Conservation (phyloP, 2,797 vertebrate genomes). For the Chrysocyon brachyurus region DNA sequence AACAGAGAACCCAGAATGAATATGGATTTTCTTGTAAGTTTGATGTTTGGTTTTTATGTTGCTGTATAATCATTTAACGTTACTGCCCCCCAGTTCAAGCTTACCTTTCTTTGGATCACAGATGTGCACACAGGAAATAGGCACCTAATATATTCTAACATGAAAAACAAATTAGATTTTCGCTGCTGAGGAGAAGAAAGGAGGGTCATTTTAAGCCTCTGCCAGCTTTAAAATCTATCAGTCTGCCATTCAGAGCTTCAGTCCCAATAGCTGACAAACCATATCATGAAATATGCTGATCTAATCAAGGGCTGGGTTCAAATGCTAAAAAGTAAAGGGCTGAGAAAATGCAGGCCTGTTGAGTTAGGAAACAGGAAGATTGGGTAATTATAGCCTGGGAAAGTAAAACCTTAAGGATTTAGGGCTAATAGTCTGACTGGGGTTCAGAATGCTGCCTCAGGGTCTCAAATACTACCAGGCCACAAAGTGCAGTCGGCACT, state of each 20-base stretch:
- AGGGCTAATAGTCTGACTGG: slow-evolving; percentile 25
- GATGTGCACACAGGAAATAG: slow-evolving; percentile 74
- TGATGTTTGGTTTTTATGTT: slow-evolving; percentile 90
- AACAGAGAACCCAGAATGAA: slow-evolving; percentile 97
- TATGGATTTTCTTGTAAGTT: slow-evolving; percentile 99
- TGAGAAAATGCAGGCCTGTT: slow-evolving; percentile 53
- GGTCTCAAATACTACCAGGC: neutral
- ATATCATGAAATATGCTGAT: neutral
- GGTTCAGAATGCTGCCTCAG: slow-evolving; percentile 25
- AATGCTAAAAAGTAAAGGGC: slow-evolving; percentile 41
- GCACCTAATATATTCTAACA: slow-evolving; percentile 73
- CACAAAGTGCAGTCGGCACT: neutral
- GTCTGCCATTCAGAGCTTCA: neutral
- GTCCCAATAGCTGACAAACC: slow-evolving; percentile 58
- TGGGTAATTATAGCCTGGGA: slow-evolving; percentile 50
- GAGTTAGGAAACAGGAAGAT: slow-evolving; percentile 59
- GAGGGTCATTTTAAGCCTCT: slow-evolving; percentile 75
- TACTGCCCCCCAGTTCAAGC: slow-evolving; percentile 76
- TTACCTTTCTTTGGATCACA: slow-evolving; percentile 81
- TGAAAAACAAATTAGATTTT: slow-evolving; percentile 76
- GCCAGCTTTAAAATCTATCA: slow-evolving; percentile 69
- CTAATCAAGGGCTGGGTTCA: slow-evolving; percentile 57
- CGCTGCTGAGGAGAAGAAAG: slow-evolving; percentile 75
- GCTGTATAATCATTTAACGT: slow-evolving; percentile 85
- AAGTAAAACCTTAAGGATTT: slow-evolving; percentile 30